A percentile compares a stretch with the other conserved stretches of the same genome.
Evolutionary conservation across 2,888 invertebrate genomes (phyloP).

Genomic region (Ryuthela nishihirai): DNA sequence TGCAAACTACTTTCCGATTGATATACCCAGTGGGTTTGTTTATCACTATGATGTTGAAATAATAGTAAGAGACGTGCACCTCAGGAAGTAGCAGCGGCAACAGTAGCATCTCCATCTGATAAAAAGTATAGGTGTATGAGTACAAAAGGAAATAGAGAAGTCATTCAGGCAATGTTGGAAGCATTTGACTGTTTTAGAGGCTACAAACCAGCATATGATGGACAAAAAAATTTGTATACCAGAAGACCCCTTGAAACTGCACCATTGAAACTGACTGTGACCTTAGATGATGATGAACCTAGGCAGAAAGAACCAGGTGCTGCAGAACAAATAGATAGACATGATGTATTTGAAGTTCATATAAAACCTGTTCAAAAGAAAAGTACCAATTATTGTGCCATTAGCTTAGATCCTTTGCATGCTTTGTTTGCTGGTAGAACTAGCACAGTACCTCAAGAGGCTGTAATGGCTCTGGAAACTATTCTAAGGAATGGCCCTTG

Average conservation of each 20-base stretch:
- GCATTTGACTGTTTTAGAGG: slow-evolving; percentile 51
- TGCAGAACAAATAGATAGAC: too few species aligned
- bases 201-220: slow-evolving; percentile 56
- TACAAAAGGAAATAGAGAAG: slow-evolving; percentile 54
- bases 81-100: too few species aligned
- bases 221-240: slow-evolving; percentile 57
- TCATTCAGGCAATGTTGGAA: slow-evolving; percentile 53
- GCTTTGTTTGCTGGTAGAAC: slow-evolving; percentile 11
- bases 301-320: too few species aligned
- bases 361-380: slow-evolving; percentile 31
- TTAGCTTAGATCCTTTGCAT: slow-evolving; percentile 30
- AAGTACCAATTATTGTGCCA: slow-evolving; percentile 17
- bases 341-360: slow-evolving; percentile 13
- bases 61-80: too few species aligned
- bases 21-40: too few species aligned
- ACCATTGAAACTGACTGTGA: slow-evolving; percentile 33
- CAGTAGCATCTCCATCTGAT: too few species aligned
- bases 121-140: slow-evolving; percentile 26
- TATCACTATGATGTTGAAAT: too few species aligned
- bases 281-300: slow-evolving; percentile 2
- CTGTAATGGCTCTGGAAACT: slow-evolving; percentile 35
- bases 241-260: slow-evolving; percentile 50
- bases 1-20: too few species aligned
- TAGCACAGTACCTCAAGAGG: slow-evolving; percentile 20
- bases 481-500: slow-evolving; percentile 33